Conservation (phyloP, 2,797 vertebrate species). For the Morelia viridis region DNA sequence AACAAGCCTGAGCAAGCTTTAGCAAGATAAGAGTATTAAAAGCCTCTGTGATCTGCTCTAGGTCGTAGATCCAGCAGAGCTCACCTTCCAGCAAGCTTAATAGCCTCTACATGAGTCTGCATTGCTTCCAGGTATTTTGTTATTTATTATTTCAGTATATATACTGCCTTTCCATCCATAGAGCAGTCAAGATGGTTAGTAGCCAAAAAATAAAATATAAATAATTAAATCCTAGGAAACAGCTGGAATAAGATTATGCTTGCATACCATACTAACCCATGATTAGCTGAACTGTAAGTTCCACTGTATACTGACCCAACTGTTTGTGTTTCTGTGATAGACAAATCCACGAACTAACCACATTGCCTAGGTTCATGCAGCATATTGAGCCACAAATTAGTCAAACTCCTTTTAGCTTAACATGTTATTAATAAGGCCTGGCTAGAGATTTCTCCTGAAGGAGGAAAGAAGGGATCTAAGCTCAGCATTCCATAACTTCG, state of each 20-base stretch:
- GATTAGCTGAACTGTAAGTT: not conserved
- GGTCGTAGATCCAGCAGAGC: not conserved
- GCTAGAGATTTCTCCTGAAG: not conserved
- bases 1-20: constrained; percentile 25
- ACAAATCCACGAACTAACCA: not conserved
- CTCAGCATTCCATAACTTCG: not conserved
- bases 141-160: not conserved
- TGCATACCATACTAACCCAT: not conserved
- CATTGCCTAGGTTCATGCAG: not conserved
- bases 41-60: not conserved
- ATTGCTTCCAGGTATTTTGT: constrained; percentile 21
- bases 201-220: not conserved
- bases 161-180: not conserved
- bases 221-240: not conserved
- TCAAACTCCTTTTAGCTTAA: not conserved
- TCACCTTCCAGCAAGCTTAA: constrained; percentile 1
- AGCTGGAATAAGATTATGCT: not conserved
- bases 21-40: constrained; percentile 11
- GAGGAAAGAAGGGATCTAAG: not conserved
- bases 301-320: not conserved
- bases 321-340: not conserved
- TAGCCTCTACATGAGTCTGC: not conserved
- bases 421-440: not conserved
- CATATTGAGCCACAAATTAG: not conserved
- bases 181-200: not conserved